phyloP scores from a whole-genome alignment of 1,140 invertebrate genomes.

The Spodoptera frugiperda region DNA sequence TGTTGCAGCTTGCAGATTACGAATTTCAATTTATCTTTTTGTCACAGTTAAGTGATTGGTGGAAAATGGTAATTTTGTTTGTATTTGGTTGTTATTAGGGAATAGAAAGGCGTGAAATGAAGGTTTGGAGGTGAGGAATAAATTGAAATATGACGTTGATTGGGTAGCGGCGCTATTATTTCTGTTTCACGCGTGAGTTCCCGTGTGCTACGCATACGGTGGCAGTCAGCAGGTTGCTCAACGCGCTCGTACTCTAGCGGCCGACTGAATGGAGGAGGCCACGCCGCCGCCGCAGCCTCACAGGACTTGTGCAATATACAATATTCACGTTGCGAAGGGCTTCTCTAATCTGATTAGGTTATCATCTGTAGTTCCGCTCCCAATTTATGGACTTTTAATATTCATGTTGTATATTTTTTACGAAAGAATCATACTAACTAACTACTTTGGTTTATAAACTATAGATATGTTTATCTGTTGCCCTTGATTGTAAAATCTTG shows the following conservation, averaged over 20 bases:
- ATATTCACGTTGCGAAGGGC: conserved; percentile 63
- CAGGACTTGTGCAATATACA: conserved; percentile 52
- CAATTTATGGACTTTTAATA: conserved; percentile 4
- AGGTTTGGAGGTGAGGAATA: conserved; percentile 11
- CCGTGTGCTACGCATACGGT: conserved; percentile 44
- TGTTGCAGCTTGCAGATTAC: conserved; percentile 10
- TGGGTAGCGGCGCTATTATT: conserved; percentile 36
- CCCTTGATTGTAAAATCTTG: no score
- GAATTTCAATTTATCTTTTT: not conserved
- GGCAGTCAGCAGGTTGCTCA: conserved; percentile 60
- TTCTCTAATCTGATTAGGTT: conserved; percentile 53
- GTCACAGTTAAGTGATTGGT: conserved; percentile 14
- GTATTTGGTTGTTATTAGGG: not conserved
- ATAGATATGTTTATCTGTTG: no score
- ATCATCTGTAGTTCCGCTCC: conserved; percentile 46
- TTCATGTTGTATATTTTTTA: not conserved
- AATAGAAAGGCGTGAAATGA: conserved; percentile 18
- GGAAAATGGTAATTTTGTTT: conserved; percentile 1
- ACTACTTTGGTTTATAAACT: not conserved
- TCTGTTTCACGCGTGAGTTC: conserved; percentile 59
- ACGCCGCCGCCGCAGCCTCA: conserved; percentile 57
- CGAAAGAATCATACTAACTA: not conserved
- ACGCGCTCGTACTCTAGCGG: conserved; percentile 47
- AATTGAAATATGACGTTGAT: conserved; percentile 37
- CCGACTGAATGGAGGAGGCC: conserved; percentile 66